phyloP scores from a whole-genome alignment of 2,888 invertebrate species.

The Rhagonycha lutea region DNA sequence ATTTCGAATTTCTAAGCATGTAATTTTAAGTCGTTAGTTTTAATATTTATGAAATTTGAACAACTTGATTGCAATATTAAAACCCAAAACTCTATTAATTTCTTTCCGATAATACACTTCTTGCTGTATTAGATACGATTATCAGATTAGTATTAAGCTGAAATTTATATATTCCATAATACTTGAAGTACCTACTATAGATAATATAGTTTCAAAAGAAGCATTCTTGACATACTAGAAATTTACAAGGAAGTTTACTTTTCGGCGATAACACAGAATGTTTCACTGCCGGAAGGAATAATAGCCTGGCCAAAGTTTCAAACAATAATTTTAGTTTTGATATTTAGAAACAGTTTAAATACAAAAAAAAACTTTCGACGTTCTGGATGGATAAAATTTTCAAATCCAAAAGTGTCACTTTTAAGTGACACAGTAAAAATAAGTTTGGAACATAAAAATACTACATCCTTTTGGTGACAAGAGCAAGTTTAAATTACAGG shows the following conservation, averaged over 20 bases:
- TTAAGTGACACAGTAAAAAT: too few relatives aligned
- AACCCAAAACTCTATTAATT: too few relatives aligned
- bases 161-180: neutral
- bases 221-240: neutral
- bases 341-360: neutral
- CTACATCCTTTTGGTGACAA: too few relatives aligned
- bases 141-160: neutral
- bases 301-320: neutral
- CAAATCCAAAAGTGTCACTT: too few relatives aligned
- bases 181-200: neutral
- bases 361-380: neutral
- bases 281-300: neutral
- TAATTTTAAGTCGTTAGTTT: too few relatives aligned
- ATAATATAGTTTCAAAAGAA: neutral
- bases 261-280: neutral
- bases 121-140: neutral
- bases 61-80: too few relatives aligned
- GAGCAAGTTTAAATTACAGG: too few relatives aligned
- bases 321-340: neutral
- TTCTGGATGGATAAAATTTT: neutral
- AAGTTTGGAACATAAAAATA: too few relatives aligned
- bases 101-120: too few relatives aligned
- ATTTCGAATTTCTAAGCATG: too few relatives aligned
- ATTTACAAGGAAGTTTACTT: neutral
- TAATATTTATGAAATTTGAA: too few relatives aligned